Evolutionary conservation across 1,140 invertebrate genomes (phyloP).

Genomic region (Rhizoglyphus robini): DNA sequence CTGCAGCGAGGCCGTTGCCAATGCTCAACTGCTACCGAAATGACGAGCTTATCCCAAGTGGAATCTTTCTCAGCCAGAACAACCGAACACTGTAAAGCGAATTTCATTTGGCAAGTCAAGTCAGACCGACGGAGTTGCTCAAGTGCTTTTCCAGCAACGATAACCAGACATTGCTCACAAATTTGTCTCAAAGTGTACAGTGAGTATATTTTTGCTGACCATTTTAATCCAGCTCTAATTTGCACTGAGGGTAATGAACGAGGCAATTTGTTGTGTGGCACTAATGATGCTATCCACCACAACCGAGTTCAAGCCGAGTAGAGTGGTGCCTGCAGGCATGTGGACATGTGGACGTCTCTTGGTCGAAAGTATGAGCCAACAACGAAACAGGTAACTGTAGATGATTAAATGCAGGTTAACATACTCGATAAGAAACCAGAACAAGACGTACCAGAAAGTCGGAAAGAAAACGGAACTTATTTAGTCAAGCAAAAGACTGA

Average conservation of each 20-base stretch:
- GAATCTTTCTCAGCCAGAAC: conserved; percentile 1
- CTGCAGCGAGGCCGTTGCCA: conserved; percentile 14
- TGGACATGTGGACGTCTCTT: not conserved
- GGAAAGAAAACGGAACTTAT: too few species aligned
- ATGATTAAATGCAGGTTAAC: too few species aligned
- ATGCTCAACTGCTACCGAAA: conserved; percentile 9
- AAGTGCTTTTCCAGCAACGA: conserved; percentile 14
- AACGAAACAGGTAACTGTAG: not conserved
- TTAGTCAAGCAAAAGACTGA: too few species aligned
- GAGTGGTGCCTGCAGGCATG: not conserved
- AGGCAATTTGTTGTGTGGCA: too few species aligned
- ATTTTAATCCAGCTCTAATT: not conserved
- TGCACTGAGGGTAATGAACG: too few species aligned
- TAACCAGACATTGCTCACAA: conserved; percentile 12
- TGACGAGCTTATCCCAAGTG: not conserved
- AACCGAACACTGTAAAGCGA: conserved; percentile 14
- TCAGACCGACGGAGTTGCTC: not conserved
- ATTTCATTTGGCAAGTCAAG: conserved; percentile 6
- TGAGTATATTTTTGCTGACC: not conserved
- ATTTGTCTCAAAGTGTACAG: conserved; percentile 10
- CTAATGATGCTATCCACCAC: not conserved
- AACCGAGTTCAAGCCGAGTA: not conserved
- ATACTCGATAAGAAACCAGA: too few species aligned
- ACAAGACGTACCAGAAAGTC: too few species aligned
- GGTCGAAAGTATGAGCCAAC: not conserved